Conservation (phyloP, 2,797 vertebrate genomes). For the Alcedo quadribrachys region DNA sequence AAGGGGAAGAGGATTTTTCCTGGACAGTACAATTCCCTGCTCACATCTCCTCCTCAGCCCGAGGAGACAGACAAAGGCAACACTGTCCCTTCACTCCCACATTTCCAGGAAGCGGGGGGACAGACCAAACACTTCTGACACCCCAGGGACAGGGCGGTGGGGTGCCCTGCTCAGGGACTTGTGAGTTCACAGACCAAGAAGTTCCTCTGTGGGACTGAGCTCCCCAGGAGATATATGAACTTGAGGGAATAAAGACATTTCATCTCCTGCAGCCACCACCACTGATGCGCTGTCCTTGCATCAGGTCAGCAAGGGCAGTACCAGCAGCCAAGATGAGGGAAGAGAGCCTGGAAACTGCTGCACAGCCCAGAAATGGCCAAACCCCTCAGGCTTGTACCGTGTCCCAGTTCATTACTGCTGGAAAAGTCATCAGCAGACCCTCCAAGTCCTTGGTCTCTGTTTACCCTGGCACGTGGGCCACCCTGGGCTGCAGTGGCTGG, state of each 20-base stretch:
- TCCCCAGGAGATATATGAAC: background rate
- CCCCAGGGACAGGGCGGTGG: accelerated
- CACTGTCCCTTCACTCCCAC: background rate
- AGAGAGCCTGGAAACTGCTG: background rate
- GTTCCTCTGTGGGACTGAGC: background rate
- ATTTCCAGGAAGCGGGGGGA: background rate
- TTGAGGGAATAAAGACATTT: background rate
- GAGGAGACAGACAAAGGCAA: background rate
- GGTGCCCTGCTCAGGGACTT: background rate
- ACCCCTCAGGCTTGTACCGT: background rate
- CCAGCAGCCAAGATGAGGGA: background rate
- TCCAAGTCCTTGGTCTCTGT: background rate
- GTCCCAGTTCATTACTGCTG: background rate
- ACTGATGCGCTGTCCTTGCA: accelerated
- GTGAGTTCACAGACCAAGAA: background rate
- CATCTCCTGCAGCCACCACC: background rate
- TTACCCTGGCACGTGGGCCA: background rate
- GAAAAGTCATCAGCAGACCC: background rate
- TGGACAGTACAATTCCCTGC: background rate
- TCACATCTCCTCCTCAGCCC: background rate
- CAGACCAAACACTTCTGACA: background rate
- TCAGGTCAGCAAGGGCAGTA: accelerated
- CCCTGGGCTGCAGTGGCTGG: background rate
- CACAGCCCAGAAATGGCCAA: background rate
- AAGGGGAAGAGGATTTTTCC: conserved; percentile 10